A percentile compares a stretch with the other conserved stretches of the same genome.
Conservation (phyloP, 2,888 invertebrate species). For the Oscheius sp. region DNA sequence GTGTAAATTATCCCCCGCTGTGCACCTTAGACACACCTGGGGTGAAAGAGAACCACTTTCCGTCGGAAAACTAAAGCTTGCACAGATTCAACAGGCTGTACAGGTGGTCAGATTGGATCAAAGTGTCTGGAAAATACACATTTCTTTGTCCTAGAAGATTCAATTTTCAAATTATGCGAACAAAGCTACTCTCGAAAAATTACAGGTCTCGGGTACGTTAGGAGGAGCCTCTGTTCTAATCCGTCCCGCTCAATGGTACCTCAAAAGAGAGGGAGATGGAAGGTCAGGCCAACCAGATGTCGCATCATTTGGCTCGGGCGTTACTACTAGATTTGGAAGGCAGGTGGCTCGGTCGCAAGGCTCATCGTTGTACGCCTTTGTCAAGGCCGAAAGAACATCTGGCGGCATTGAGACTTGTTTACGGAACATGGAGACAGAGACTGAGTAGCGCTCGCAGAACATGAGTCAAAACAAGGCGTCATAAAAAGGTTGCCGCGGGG, state of each 20-base stretch:
- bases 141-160: not conserved
- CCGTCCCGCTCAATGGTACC: slow-evolving; percentile 19
- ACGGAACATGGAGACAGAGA: too few species aligned
- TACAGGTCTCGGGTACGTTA: not conserved
- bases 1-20: slow-evolving; percentile 33
- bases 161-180: not conserved
- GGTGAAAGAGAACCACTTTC: not conserved
- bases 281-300: slow-evolving; percentile 10
- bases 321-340: slow-evolving; percentile 9
- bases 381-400: slow-evolving; percentile 14
- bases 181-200: not conserved
- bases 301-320: slow-evolving; percentile 9
- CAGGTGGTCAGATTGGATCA: too few species aligned
- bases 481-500: too few species aligned
- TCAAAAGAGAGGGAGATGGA: slow-evolving; percentile 12
- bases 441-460: too few species aligned
- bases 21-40: slow-evolving; percentile 11
- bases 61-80: too few species aligned
- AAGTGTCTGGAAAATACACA: not conserved
- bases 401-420: not conserved
- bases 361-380: not conserved
- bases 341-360: not conserved
- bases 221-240: not conserved
- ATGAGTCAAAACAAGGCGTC: too few species aligned
- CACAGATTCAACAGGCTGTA: too few species aligned